phyloP scores from a whole-genome alignment of 2,113 vertebrate species.

The Tragelaphus strepsiceros region DNA sequence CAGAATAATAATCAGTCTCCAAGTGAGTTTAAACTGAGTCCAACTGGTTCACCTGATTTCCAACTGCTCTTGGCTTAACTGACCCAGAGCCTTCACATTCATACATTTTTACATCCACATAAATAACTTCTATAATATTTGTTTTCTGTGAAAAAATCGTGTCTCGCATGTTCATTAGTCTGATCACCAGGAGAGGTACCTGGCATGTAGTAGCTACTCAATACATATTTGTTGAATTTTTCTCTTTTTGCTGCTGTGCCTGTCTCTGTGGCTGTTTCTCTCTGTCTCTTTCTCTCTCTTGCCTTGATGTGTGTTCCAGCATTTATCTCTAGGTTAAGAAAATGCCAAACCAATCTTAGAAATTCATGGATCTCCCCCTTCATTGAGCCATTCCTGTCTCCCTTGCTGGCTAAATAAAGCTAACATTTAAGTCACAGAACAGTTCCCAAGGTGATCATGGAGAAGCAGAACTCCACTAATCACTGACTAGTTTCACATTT shows the following conservation, averaged over 20 bases:
- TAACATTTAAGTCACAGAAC: slow-evolving; percentile 71
- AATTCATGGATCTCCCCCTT: slow-evolving; percentile 49
- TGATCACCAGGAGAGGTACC: neutral
- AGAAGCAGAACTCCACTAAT: slow-evolving; percentile 17
- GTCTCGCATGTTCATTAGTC: neutral
- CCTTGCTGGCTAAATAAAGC: slow-evolving; percentile 53
- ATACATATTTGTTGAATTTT: neutral
- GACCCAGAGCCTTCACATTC: neutral
- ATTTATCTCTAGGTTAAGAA: slow-evolving; percentile 74
- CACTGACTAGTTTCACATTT: slow-evolving; percentile 27
- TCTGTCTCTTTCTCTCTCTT: neutral
- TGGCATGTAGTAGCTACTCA: neutral
- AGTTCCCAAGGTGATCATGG: slow-evolving; percentile 30
- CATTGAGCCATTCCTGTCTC: slow-evolving; percentile 26
- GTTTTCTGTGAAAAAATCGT: neutral
- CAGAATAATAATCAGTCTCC: neutral
- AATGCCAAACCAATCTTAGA: slow-evolving; percentile 75
- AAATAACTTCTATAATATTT: neutral
- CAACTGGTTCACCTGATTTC: neutral
- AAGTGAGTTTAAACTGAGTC: neutral
- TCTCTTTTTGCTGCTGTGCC: neutral
- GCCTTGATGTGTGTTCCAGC: neutral
- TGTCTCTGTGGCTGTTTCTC: neutral
- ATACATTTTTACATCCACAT: neutral
- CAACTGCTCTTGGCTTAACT: neutral